phyloP scores from a whole-genome alignment of 2,113 vertebrate genomes.

The Raja brachyura region DNA sequence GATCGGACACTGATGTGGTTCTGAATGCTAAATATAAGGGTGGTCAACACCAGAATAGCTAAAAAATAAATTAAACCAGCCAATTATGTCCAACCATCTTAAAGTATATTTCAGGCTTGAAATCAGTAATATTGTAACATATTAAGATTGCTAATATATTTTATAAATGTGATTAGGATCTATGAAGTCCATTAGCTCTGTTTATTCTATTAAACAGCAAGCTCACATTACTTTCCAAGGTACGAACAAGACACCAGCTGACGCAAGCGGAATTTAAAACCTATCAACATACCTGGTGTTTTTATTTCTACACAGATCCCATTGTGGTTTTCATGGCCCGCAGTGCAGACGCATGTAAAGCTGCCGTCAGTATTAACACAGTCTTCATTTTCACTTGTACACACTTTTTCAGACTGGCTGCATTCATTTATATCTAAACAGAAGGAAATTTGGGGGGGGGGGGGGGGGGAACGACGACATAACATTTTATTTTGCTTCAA shows the following conservation, averaged over 20 bases:
- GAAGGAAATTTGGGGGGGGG: neutral
- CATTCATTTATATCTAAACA: constrained; percentile 78
- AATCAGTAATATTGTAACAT: neutral
- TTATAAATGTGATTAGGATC: neutral
- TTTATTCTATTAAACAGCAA: neutral
- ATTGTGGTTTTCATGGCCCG: constrained; percentile 65
- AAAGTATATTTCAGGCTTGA: neutral
- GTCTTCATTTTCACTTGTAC: constrained; percentile 59
- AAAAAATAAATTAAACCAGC: neutral
- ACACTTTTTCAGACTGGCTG: constrained; percentile 54
- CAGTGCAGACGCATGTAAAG: constrained; percentile 67
- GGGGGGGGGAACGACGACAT: neutral
- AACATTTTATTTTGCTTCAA: neutral
- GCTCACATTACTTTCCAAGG: neutral
- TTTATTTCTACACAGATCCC: constrained; percentile 58
- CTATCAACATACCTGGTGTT: constrained; percentile 2
- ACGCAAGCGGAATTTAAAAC: neutral
- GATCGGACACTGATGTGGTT: neutral
- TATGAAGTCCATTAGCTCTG: too few relatives aligned
- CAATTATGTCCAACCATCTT: neutral
- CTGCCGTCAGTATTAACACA: constrained; percentile 77
- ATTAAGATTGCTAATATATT: neutral
- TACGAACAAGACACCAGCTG: neutral
- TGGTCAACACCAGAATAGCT: neutral
- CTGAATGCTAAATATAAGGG: neutral